Percentiles rank a stretch among this genome's conserved stretches.
Conservation (phyloP, 2,888 invertebrate species). For the Caradrina kadenii region DNA sequence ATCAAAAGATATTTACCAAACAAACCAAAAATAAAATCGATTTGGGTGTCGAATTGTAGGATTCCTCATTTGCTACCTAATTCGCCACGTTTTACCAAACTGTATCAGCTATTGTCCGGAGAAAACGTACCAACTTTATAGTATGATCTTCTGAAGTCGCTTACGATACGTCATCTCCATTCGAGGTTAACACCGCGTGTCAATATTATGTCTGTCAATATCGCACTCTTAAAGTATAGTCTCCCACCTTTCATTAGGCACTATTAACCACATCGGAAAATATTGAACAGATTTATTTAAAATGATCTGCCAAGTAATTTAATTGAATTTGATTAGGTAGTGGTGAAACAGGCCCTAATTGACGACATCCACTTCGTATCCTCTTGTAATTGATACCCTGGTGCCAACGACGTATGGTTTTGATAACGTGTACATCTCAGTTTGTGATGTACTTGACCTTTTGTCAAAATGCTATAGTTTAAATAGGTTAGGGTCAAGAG, state of each 20-base stretch:
- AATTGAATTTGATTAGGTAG: neutral
- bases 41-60: no score
- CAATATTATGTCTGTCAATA: constrained; percentile 44
- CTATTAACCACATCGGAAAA: neutral
- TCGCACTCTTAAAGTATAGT: neutral
- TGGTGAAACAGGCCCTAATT: no score
- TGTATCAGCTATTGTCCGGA: neutral
- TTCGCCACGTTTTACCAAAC: no score
- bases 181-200: no score
- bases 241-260: no score
- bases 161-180: no score
- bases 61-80: no score
- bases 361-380: constrained; percentile 7
- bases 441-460: neutral
- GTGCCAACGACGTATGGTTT: neutral
- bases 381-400: neutral
- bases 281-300: neutral
- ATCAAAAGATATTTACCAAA: no score
- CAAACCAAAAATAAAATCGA: no score
- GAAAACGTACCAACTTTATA: no score
- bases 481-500: neutral
- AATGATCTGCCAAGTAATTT: neutral
- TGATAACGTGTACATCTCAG: neutral
- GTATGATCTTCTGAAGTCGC: no score
- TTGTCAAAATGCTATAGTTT: neutral